A percentile compares a stretch with the other conserved stretches of the same genome.
Evolutionary conservation across 1,140 invertebrate genomes (phyloP).

Genomic region (Chionoecetes opilio): DNA sequence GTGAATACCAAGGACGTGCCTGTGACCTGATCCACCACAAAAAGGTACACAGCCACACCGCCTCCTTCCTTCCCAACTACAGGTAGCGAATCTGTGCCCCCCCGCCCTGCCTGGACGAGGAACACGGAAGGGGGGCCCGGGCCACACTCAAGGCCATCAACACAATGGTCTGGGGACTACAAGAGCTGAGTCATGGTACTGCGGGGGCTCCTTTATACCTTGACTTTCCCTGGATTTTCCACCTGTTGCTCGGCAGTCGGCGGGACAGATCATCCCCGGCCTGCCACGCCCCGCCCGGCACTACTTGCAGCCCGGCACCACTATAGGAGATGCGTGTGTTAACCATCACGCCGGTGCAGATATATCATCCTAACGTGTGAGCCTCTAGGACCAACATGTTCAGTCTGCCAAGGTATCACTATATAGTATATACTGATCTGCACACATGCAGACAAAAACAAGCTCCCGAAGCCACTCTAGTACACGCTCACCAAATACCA

Average conservation of each 20-base stretch:
- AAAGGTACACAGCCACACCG: not conserved
- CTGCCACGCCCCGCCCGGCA: not conserved
- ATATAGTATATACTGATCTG: too few species aligned
- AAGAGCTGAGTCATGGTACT: not conserved
- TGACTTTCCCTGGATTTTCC: not conserved
- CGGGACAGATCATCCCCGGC: not conserved
- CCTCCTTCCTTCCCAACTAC: not conserved
- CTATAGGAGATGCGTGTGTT: too few species aligned
- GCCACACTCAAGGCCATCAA: not conserved
- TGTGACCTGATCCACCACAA: slow-evolving; percentile 18
- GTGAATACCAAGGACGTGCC: slow-evolving; percentile 7
- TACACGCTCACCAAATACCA: not conserved
- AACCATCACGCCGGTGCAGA: too few species aligned
- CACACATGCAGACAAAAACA: slow-evolving; percentile 1
- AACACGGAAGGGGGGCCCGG: not conserved
- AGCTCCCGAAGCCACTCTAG: not conserved
- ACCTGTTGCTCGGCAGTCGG: not conserved
- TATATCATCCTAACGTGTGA: not conserved
- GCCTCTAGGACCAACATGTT: not conserved
- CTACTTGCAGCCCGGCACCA: not conserved
- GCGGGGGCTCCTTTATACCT: not conserved
- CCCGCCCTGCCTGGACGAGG: not conserved
- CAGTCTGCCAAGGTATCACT: not conserved
- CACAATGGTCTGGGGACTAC: not conserved
- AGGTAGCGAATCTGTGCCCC: not conserved